Evolutionary conservation across 2,888 invertebrate species (phyloP).

Genomic region (Aphelenchoides bicaudatus): DNA sequence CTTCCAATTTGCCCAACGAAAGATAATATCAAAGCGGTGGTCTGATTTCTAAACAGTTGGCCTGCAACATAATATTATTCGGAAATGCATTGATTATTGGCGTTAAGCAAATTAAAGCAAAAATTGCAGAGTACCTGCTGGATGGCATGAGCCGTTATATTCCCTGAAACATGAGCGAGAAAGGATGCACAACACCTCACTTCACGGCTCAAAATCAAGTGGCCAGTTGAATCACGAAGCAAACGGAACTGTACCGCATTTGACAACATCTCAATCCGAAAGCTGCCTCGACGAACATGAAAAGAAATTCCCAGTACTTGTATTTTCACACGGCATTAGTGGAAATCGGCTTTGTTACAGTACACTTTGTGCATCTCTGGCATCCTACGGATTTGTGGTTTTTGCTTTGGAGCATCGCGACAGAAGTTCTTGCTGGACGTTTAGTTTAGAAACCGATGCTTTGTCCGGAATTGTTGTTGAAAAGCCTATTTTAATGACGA

Average conservation of each 20-base stretch:
- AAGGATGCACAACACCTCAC: slow-evolving; percentile 11
- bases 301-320: slow-evolving; percentile 65
- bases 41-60: not conserved
- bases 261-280: slow-evolving; percentile 26
- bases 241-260: not conserved
- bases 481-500: slow-evolving; percentile 45
- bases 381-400: slow-evolving; percentile 70
- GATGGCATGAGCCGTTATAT: slow-evolving; percentile 33
- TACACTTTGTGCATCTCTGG: slow-evolving; percentile 68
- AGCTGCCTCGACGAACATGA: slow-evolving; percentile 48
- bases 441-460: slow-evolving; percentile 39
- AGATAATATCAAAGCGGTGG: not conserved
- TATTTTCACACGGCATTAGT: slow-evolving; percentile 71
- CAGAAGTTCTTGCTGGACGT: slow-evolving; percentile 49
- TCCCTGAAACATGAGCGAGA: slow-evolving; percentile 6
- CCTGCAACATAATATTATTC: no score
- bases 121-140: slow-evolving; percentile 30
- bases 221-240: slow-evolving; percentile 8
- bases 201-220: slow-evolving; percentile 20
- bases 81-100: no score
- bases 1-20: not conserved
- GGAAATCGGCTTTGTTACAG: slow-evolving; percentile 69
- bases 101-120: no score
- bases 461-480: slow-evolving; percentile 39
- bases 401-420: slow-evolving; percentile 69